Percentiles rank a stretch among this genome's conserved stretches.
phyloP scores from a whole-genome alignment of 1,140 invertebrate genomes.

The Drosophila bocqueti region DNA sequence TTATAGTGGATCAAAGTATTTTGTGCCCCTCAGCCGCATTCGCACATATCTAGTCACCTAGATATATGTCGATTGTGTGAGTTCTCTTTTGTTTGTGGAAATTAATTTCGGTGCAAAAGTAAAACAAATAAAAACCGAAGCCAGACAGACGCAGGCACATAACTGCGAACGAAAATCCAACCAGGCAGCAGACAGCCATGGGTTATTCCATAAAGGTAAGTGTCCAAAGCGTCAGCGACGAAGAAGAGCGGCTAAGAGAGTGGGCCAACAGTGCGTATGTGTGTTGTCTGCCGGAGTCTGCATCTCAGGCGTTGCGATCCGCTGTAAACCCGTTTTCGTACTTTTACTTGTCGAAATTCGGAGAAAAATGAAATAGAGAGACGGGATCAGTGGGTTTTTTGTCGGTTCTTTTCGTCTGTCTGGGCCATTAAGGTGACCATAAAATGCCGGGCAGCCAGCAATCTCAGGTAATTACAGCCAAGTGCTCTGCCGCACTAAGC shows the following conservation, averaged over 20 bases:
- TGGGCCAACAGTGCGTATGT: conserved; percentile 33
- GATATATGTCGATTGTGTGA: conserved; percentile 35
- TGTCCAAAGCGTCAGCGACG: background rate
- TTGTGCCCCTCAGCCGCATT: conserved; percentile 1
- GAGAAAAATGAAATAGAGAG: background rate
- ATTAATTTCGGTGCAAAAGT: conserved; percentile 7
- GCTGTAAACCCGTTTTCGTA: conserved; percentile 36
- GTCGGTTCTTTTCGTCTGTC: conserved; percentile 7
- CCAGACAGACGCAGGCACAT: conserved; percentile 16
- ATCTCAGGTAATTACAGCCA: conserved; percentile 28
- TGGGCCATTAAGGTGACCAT: conserved; percentile 14
- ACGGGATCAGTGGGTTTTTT: conserved; percentile 17
- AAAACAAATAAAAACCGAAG: conserved; percentile 33
- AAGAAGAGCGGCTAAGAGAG: background rate
- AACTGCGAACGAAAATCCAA: conserved; percentile 34
- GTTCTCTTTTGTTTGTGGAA: conserved; percentile 20
- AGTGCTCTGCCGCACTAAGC: conserved; percentile 7
- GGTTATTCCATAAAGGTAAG: conserved; percentile 76
- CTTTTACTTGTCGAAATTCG: conserved; percentile 22
- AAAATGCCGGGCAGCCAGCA: conserved; percentile 9
- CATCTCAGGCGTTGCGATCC: conserved; percentile 14
- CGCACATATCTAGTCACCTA: conserved; percentile 16
- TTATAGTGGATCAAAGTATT: conserved; percentile 28
- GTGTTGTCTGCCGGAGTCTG: conserved; percentile 4
- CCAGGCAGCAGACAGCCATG: conserved; percentile 41